Evolutionary conservation across 2,888 invertebrate species (phyloP).

Genomic region (Drosophila affinis): DNA sequence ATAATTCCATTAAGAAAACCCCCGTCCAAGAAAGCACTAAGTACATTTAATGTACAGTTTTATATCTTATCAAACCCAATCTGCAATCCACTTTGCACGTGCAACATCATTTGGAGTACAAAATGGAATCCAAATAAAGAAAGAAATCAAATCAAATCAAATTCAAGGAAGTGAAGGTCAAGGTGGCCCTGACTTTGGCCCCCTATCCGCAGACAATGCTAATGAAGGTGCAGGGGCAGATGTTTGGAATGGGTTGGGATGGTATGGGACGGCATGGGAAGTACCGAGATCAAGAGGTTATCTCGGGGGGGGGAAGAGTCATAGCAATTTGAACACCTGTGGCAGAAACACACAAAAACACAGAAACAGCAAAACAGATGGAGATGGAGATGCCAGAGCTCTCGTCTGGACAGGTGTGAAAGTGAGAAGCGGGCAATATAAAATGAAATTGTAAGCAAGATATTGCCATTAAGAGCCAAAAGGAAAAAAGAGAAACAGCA

Average conservation of each 20-base stretch:
- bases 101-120: neutral
- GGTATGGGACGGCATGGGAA: neutral
- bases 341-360: neutral
- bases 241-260: neutral
- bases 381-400: constrained; percentile 10
- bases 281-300: constrained; percentile 12
- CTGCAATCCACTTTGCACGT: constrained; percentile 4
- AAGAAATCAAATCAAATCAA: constrained; percentile 44
- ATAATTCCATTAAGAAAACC: neutral
- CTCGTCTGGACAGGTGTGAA: constrained; percentile 32
- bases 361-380: neutral
- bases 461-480: constrained; percentile 19
- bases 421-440: constrained; percentile 32
- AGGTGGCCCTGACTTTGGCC: constrained; percentile 45
- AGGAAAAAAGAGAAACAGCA: constrained; percentile 1
- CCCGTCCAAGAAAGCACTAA: neutral
- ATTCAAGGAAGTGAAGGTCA: constrained; percentile 70
- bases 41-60: neutral
- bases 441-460: constrained; percentile 41
- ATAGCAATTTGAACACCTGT: constrained; percentile 51
- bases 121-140: constrained; percentile 13
- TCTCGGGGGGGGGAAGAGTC: constrained; percentile 4
- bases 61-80: neutral
- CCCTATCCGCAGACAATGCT: constrained; percentile 6
- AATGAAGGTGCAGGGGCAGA: constrained; percentile 10